These are phyloP conservation scores for Hemichromis elongatus DNA, from an alignment of 2,113 vertebrate species.

Conservation along the genomic window DNA sequence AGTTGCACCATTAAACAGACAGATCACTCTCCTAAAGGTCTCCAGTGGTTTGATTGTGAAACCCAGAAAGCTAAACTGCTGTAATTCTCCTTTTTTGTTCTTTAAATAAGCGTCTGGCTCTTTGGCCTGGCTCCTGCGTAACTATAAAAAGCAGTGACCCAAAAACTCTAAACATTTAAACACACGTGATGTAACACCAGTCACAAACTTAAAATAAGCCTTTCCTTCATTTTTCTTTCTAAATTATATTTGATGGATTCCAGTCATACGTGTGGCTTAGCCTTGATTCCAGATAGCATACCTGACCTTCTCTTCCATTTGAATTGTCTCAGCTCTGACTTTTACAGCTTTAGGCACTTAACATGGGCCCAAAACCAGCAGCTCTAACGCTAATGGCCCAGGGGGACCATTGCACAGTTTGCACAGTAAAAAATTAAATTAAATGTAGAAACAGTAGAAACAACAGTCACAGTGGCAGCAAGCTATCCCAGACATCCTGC, in stretches of 20 bases:
- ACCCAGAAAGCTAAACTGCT: background rate
- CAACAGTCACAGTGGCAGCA: background rate
- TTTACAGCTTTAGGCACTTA: background rate
- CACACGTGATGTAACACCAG: background rate
- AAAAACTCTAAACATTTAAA: background rate
- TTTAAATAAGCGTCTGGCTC: background rate
- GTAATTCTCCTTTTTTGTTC: background rate
- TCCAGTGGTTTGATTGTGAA: background rate
- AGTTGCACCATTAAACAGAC: background rate
- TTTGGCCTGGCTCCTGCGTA: background rate
- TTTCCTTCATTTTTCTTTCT: accelerated
- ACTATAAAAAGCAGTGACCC: background rate
- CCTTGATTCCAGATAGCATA: background rate
- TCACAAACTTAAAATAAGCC: background rate
- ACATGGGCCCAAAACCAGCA: accelerated
- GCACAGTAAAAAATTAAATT: background rate
- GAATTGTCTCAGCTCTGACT: background rate
- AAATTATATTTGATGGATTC: background rate
- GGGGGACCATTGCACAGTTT: too few species aligned
- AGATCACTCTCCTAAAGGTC: background rate
- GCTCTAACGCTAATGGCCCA: background rate
- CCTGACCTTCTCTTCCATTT: background rate
- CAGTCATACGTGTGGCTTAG: accelerated
- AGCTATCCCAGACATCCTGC: background rate
- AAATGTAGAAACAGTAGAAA: background rate